Evolutionary conservation across 2,797 vertebrate species (phyloP), one percentile per base, ranked within the genome.

Genomic region (Sebastes itinus): DNA sequence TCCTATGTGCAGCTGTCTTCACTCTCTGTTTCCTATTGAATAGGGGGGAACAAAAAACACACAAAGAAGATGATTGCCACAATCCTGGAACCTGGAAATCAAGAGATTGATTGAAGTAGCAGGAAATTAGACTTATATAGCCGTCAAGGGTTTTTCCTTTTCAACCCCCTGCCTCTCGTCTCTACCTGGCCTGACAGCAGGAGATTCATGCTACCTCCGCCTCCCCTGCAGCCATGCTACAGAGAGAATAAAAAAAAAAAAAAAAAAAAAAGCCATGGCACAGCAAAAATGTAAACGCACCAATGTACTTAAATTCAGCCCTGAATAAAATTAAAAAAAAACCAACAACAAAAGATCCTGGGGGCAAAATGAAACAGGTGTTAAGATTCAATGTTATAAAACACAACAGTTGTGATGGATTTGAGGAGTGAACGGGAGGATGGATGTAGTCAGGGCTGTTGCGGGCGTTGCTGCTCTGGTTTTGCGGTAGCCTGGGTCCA

Each of bases 1-100:
- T 89, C 89, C 90, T 93, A 85, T 87, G 86, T 94, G 92, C 91
- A 92, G 91, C 78, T 75, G 58, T 91, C 75, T 82, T 83, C 77
- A 61, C 75, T 80, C 87, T 72, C 88, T 58, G 66, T 69, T 90
- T 91, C 91, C 88, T 89, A 78, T 83, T 77, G 75, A 75, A 80
- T 42, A 49, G 78, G 83, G 80, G 66, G 22, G 16, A 9, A 79
- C 80, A 18, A 63, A 46, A 54, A 38, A 75, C 58, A 33, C 28
- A 61, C 22, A 65, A 75, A 75, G 66, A 85, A 42, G 38, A 80
- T 90, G 93, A 93, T 92, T 91, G 86, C 93, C 88, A 86, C 84
- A 88, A 83, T 90, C 77, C 68, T 89, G 86, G 82, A 92, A 87
- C 85, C 83, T 89, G 87, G 86, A 91, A 90, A 92, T 88, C 61